phyloP scores from a whole-genome alignment of 2,888 invertebrate genomes.

The Tryphoninae sp. region DNA sequence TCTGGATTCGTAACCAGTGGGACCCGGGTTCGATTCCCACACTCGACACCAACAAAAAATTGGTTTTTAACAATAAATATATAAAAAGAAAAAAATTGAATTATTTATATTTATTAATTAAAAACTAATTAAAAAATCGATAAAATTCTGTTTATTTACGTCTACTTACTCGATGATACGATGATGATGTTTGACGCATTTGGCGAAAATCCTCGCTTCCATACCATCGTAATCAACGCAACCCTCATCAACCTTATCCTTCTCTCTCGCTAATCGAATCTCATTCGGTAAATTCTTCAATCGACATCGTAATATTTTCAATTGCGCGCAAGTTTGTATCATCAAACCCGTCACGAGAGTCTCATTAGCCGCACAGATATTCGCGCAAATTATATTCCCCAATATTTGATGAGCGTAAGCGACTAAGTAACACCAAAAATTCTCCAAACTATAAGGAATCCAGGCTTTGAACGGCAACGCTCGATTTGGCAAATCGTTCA shows the following conservation, averaged over 20 bases:
- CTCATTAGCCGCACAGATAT: conserved; percentile 3
- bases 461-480: conserved; percentile 15
- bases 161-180: conserved; percentile 19
- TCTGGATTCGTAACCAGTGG: too few relatives aligned
- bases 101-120: background rate
- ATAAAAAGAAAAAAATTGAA: background rate
- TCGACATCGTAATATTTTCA: conserved; percentile 16
- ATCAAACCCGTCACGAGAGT: conserved; percentile 19
- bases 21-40: too few relatives aligned
- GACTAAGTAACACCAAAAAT: background rate
- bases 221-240: background rate
- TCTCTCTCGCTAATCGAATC: background rate
- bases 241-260: background rate
- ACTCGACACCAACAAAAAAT: too few relatives aligned
- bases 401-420: conserved; percentile 6
- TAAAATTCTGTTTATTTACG: background rate
- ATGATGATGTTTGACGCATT: conserved; percentile 29
- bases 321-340: conserved; percentile 21
- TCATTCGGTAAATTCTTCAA: conserved; percentile 14
- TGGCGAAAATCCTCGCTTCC: background rate
- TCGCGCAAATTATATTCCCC: conserved; percentile 12
- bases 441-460: conserved; percentile 10
- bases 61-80: background rate
- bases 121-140: background rate
- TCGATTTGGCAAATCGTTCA: conserved; percentile 15